Base-by-base conservation (phyloP, 2,797 vertebrate species). In the Eptatretus atami region DNA sequence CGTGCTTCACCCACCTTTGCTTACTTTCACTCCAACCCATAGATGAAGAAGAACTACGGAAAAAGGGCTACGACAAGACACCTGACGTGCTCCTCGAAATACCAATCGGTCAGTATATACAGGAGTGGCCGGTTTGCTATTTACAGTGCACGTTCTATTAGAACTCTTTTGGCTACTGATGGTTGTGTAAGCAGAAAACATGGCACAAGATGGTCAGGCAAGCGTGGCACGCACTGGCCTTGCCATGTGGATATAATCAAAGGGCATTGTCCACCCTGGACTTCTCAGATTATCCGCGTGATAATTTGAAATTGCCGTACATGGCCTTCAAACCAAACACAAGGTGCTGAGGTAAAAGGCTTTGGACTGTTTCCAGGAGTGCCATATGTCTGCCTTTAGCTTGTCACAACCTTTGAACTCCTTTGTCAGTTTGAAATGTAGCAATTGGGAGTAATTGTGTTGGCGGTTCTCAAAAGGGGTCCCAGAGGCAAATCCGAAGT, bases 31-130 rank as follows among this genome's bases (percentile, higher is more conserved):
- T 65, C 63, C 25, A 14, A 25, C 64, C 13, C 67, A 11, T 69
- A 98, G 92, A 92, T 80, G 92, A 98, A 79, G 90, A 85, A 77
- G 85, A 96, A 68, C 81, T 98, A 69, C 84, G 92, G 73, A 75
- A 78, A 64, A 92, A 83, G 71, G 92, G 92, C 69, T 98, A 98
- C 64, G 92, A 98, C 78, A 98, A 98, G 81, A 98, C 92, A 63
- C 92, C 92, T 66, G 92, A 98, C 70, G 87, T 98, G 67, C 96
- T 98, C 72, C 78, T 98, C 73, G 87, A 96, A 74, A 86, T 96
- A 65, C 92, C 92, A 67, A 73, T 96, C 67, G 87, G 92, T 95
- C 68, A 77, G 79, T 77, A 44, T 44, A 44, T 44, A 44, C 31
- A 5, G 31, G 4, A 44, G 31, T 8, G 31, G 31, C 31, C 31